Base-by-base conservation (phyloP, 1,140 invertebrate genomes). In the Drosophila paulistorum region DNA sequence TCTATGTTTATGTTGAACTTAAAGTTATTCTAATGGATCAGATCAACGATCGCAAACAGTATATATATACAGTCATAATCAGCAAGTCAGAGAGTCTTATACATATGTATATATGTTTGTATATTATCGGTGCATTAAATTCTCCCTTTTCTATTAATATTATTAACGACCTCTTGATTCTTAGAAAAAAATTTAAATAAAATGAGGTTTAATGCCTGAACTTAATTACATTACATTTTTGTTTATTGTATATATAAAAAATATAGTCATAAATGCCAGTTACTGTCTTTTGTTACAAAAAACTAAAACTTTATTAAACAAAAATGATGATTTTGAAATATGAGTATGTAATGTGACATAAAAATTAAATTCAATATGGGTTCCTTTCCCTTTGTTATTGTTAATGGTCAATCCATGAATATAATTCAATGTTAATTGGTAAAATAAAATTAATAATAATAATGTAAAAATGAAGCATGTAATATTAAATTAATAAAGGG, bases 401-500 rank as follows among this genome's bases (percentile, higher is more conserved):
- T 51, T 51, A 51, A 14, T 37, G 26, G 45, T 62, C 51, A 55
- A 14, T 42, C 60, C n/a, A 45, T 60, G 11, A 17, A 9, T 23
- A 30, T 41, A 17, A 62, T 54, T 35, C 37, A 55, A 67, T 39
- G 42, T 62, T 69, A 41, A 58, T 35, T 41, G n/a, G 23, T 11
- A 35, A 23, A 23, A 51, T 33, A 13, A 65, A 58, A 60, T 55
- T 55, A 23, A 23, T 33, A 13, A 58, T 65, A 60, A 62, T 55
- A 55, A 14, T 41, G 42, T 17, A 48, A 23, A 62, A 57, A 55
- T 14, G 51, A 17, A 30, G 20, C 7, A 51, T 39, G 9, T 14
- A 54, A 58, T 2, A 14, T 67, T 48, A 86, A 59, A 41, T 96
- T 94, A 35, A 97, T 77, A 74, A 90, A 92, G 96, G 95, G 90